These are phyloP conservation scores for Heliornis fulica DNA, from an alignment of 2,113 vertebrate species.

Conservation along the genomic window DNA sequence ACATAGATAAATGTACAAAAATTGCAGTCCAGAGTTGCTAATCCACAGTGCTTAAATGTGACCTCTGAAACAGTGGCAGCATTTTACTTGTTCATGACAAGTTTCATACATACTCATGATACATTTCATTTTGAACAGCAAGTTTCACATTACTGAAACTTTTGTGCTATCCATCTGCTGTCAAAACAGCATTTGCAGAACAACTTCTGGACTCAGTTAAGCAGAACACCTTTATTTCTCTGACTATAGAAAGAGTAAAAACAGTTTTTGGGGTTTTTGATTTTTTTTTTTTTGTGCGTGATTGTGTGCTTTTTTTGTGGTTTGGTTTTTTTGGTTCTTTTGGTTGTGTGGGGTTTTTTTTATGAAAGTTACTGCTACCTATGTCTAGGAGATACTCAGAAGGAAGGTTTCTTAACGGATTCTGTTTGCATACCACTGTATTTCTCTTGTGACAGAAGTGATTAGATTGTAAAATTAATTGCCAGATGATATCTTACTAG, in stretches of 20 bases:
- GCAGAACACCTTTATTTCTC: background rate
- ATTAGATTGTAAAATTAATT: background rate
- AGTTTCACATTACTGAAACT: background rate
- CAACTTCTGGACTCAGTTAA: background rate
- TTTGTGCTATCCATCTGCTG: background rate
- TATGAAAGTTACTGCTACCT: background rate
- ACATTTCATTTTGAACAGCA: background rate
- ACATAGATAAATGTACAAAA: background rate
- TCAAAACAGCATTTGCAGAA: background rate
- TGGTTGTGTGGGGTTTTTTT: background rate
- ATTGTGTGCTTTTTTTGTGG: too few species aligned
- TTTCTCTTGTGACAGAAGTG: background rate
- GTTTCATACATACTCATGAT: background rate
- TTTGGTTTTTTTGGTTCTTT: too few species aligned
- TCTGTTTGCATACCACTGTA: background rate
- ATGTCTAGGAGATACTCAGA: background rate
- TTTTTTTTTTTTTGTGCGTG: background rate
- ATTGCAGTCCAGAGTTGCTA: background rate
- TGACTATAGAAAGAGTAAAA: background rate
- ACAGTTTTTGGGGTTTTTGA: fast-evolving
- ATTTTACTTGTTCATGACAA: background rate
- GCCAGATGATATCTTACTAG: background rate
- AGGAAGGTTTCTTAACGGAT: background rate
- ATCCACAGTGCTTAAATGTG: background rate
- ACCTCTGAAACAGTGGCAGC: background rate